These are phyloP conservation scores for Heterodera carotae DNA, from an alignment of 1,140 invertebrate genomes.

Conservation along the genomic window DNA sequence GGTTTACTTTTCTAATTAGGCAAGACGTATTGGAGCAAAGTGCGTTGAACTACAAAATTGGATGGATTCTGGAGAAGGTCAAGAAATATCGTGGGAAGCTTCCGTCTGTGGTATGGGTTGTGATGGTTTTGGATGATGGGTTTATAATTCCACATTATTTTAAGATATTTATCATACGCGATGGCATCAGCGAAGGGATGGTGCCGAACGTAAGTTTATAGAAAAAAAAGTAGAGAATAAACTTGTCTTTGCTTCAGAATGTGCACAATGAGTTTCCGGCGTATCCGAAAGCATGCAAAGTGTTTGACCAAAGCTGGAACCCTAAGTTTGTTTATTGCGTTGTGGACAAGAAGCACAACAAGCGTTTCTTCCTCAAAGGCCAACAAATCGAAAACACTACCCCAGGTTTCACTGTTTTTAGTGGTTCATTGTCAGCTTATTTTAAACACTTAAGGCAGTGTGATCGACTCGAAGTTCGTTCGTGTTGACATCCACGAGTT, in stretches of 20 bases:
- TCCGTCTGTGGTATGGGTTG: conserved; percentile 5
- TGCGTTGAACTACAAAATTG: not conserved
- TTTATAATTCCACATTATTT: not conserved
- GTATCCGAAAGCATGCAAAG: conserved; percentile 20
- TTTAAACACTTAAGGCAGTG: not conserved
- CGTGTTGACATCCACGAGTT: conserved; percentile 34
- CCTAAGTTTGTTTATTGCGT: conserved; percentile 39
- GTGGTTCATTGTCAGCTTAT: not conserved
- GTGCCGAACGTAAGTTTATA: conserved; percentile 25
- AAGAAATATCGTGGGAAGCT: not conserved
- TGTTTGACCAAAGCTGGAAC: not conserved
- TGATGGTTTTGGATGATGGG: not conserved
- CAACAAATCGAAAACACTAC: conserved; percentile 25
- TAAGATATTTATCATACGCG: conserved; percentile 34
- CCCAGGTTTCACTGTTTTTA: conserved; percentile 19
- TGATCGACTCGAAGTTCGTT: conserved; percentile 28
- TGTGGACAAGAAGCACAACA: conserved; percentile 42
- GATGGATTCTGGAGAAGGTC: conserved; percentile 4
- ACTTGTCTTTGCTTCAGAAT: conserved; percentile 10
- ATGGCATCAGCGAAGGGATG: conserved; percentile 38
- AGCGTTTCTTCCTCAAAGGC: conserved; percentile 36
- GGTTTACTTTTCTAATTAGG: not conserved
- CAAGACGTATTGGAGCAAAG: conserved; percentile 26
- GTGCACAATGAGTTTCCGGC: conserved; percentile 29
- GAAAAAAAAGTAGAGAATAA: too few relatives aligned